Evolutionary conservation across 2,797 vertebrate genomes (phyloP), one percentile per base, ranked within the genome.

Genomic region (Propithecus deckenii): DNA sequence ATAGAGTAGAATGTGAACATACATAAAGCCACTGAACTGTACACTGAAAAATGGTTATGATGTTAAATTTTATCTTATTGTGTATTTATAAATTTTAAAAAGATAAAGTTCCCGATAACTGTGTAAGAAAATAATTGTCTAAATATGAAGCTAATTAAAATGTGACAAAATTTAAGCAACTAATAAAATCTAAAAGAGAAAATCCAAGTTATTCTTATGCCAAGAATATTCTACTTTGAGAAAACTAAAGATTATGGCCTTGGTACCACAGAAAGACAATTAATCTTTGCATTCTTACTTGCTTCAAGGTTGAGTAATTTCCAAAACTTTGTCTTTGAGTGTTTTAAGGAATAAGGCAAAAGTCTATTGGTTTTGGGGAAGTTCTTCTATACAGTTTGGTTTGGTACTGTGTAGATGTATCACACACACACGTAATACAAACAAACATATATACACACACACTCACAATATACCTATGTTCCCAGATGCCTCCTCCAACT

Each of bases 61-160:
- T 48, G 30, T 23, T 86, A 79, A 48, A 32, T 59, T 85, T 69
- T 89, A 35, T 86, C 25, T 65, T 23, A 8, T 52, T 52, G 28
- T 79, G 25, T 46, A 59, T 41, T 75, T 74, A 79, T 23, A 69
- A 20, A 18, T 35, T 92, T 71, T 35, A 2, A 55, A 52, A 90
- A 35, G 3, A 61, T 71, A 38, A 75, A 71, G 14, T 76, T 46
- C 0, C n/a, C 65, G 28, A 23, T 83, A 89, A 74, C n/a, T 81
- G 3, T 61, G 59, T 59, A 67, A 88, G 23, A 86, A 43, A 76
- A n/a, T 17, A 78, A 57, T 14, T 1, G 1, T 50, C 22, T 92
- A 23, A 52, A 84, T 78, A 57, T 63, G 23, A 69, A 87, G 4
- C 57, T 96, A 91, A 90, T 63, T 38, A 50, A 95, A 96, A 71